Base-by-base conservation (phyloP, 2,888 invertebrate species). In the Sesia apiformis region DNA sequence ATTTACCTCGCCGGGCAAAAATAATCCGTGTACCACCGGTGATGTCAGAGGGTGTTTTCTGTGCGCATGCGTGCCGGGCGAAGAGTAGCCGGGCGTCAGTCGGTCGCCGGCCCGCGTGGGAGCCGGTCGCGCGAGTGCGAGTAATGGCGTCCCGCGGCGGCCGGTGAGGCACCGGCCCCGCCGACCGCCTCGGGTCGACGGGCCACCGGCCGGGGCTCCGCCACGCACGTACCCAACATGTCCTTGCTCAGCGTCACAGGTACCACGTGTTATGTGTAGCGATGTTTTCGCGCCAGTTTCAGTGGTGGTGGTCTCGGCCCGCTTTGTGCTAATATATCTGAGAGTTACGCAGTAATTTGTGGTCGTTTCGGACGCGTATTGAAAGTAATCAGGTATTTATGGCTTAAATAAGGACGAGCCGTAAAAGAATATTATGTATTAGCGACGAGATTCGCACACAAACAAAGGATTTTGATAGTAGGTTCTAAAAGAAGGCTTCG, bases 231-330 rank as follows among this genome's bases (percentile, higher is more conserved):
- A 53, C 52, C 78, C 86, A 87, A 69, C 86, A 90, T 90, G 90
- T 90, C 90, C 79, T 85, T 90, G 77, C 89, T 90, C 81, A 90
- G 90, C 89, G 90, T 90, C 78, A 90, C 90, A 89, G 90, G 90
- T 90, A 56, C n/a, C 38, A 40, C 39, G 39, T 52, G 39, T n/a
- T 52, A 6, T 40, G 4, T 7, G 8, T n/a, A 70, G 69, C 72
- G 75, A 70, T 72, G 69, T 64, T 70, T 72, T 67, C 65, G 60
- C 63, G 59, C 65, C 68, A 64, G 60, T 66, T 61, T 61, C 58
- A 56, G 58, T 65, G 62, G 63, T 58, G 38, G 39, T 38, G 51
- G 38, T 41, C 8, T 49, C 50, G 58, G 58, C 59, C 61, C 62
- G 71, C 76, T 77, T 76, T 79, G 75, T 80, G 73, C 72, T 69